Evolutionary conservation across 35 echinoderm and acorn worm genomes (phyloP).

Genomic region (Ophiothrix spiculata): DNA sequence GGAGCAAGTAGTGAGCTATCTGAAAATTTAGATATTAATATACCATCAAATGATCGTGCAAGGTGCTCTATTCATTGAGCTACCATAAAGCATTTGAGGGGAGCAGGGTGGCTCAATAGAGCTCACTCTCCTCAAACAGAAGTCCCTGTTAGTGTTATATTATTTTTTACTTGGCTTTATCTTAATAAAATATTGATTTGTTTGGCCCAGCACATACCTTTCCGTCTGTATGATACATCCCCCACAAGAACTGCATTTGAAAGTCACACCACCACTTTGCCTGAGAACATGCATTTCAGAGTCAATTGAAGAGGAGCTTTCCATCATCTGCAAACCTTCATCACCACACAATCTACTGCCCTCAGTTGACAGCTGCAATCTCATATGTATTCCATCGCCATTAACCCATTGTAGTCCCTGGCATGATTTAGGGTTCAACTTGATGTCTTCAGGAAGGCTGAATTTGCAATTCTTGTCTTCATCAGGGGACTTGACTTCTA

Average conservation of each 20-base stretch:
- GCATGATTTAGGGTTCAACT: conserved; percentile 34
- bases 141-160: no score
- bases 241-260: not conserved
- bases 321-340: not conserved
- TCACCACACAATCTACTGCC: not conserved
- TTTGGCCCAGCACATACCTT: not conserved
- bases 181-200: not conserved
- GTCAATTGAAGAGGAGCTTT: not conserved
- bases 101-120: no score
- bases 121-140: no score
- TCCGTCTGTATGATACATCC: not conserved
- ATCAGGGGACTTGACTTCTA: not conserved
- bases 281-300: not conserved
- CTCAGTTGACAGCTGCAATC: conserved; percentile 27
- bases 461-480: not conserved
- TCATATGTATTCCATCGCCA: conserved; percentile 48
- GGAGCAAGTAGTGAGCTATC: no score
- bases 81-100: no score
- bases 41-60: no score
- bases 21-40: no score
- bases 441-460: not conserved
- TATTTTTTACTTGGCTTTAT: not conserved
- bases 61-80: no score
- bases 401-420: conserved; percentile 41
- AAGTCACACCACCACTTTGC: not conserved